phyloP scores from a whole-genome alignment of 2,888 invertebrate genomes.

The Griposia aprilina region DNA sequence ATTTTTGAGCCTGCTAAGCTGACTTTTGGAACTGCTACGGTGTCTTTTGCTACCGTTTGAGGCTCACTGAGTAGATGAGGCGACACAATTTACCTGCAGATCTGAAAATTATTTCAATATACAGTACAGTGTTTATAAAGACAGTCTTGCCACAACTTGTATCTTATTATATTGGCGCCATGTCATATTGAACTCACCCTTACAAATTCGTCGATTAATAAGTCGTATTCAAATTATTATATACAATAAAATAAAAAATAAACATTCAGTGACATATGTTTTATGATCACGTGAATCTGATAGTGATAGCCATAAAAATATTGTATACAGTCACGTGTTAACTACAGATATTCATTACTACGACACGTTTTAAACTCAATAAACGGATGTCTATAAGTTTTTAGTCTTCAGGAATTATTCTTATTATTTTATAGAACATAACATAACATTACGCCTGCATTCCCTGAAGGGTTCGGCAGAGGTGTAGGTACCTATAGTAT shows the following conservation, averaged over 20 bases:
- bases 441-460: too few species aligned
- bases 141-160: too few species aligned
- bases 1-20: background rate
- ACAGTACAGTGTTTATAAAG: too few species aligned
- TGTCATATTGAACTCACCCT: constrained; percentile 16
- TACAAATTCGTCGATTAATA: constrained; percentile 14
- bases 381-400: background rate
- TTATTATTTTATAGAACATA: too few species aligned
- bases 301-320: constrained; percentile 19
- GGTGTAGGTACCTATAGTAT: too few species aligned
- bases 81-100: background rate
- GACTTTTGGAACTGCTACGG: background rate
- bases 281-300: constrained; percentile 54
- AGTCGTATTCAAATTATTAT: constrained; percentile 20
- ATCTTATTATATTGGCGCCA: background rate
- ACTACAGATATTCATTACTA: background rate
- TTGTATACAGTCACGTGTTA: constrained; percentile 23
- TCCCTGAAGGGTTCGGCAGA: too few species aligned
- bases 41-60: background rate
- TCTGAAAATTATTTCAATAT: too few species aligned
- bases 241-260: constrained; percentile 23
- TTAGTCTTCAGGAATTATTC: background rate
- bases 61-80: background rate
- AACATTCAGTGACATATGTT: constrained; percentile 42
- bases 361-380: background rate